Conservation (phyloP, 2,888 invertebrate species). For the Ashinkailepas kermadecensis region DNA sequence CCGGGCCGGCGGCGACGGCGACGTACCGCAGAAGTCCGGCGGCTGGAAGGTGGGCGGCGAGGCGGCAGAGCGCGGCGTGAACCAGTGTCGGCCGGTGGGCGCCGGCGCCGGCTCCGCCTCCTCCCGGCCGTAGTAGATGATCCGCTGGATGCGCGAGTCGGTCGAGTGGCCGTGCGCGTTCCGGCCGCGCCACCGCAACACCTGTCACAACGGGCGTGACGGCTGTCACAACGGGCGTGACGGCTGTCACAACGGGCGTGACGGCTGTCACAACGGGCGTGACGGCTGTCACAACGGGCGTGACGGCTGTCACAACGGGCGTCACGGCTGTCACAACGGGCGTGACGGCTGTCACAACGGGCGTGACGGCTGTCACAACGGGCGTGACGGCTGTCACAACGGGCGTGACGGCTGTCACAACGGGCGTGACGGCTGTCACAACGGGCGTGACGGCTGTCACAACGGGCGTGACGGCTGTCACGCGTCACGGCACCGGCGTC, state of each 20-base stretch:
- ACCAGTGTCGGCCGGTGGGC: background rate
- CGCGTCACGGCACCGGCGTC: too few species aligned
- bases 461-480: too few species aligned
- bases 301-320: too few species aligned
- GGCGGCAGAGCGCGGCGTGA: background rate
- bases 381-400: too few species aligned
- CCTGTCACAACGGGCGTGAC: conserved; percentile 4
- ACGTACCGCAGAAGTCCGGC: background rate
- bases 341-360: background rate
- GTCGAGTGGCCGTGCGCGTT: conserved; percentile 32
- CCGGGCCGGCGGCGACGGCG: too few species aligned
- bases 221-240: background rate
- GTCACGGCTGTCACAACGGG: background rate
- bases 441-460: too few species aligned
- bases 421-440: background rate
- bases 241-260: too few species aligned
- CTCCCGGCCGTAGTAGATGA: conserved; percentile 23
- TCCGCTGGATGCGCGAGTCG: conserved; percentile 31
- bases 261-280: too few species aligned
- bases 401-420: conserved; percentile 13
- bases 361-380: background rate
- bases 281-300: too few species aligned
- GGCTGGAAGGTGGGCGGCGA: background rate
- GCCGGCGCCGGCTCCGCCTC: background rate
- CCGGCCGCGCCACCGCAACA: conserved; percentile 30